Evolutionary conservation across 2,888 invertebrate genomes (phyloP).

Genomic region (Ecdyonurus torrentis): DNA sequence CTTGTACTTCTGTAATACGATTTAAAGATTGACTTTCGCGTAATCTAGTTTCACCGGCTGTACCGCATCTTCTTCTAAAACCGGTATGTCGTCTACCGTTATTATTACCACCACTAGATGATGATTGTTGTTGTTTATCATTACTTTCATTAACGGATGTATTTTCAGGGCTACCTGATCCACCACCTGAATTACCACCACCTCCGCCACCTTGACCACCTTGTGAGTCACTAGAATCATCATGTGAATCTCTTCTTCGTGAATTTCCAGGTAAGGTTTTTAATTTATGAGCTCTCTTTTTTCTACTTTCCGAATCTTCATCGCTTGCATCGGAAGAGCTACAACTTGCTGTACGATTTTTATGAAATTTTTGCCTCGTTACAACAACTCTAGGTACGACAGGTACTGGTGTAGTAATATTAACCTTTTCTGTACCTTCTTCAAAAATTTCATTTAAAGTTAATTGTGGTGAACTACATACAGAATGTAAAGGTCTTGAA

Average conservation of each 20-base stretch:
- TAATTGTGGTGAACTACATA: slow-evolving; percentile 32
- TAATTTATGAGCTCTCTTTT: slow-evolving; percentile 61
- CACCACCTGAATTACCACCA: slow-evolving; percentile 9
- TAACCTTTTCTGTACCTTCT: slow-evolving; percentile 26
- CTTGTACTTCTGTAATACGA: slow-evolving; percentile 72
- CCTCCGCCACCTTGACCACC: slow-evolving; percentile 21
- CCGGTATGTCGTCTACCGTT: slow-evolving; percentile 16
- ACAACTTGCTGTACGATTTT: slow-evolving; percentile 69
- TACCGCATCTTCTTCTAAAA: slow-evolving; percentile 13
- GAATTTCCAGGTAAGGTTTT: slow-evolving; percentile 17
- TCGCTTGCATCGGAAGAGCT: slow-evolving; percentile 91
- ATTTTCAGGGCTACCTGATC: not conserved
- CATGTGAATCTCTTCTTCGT: slow-evolving; percentile 58
- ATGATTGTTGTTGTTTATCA: not conserved
- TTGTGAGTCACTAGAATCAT: slow-evolving; percentile 65
- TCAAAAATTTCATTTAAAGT: slow-evolving; percentile 50
- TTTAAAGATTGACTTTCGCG: slow-evolving; percentile 73
- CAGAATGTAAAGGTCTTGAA: slow-evolving; percentile 26
- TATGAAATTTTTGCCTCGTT: slow-evolving; percentile 46
- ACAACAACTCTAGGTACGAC: not conserved
- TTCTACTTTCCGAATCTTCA: slow-evolving; percentile 64
- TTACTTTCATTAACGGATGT: not conserved
- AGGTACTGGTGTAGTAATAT: not conserved
- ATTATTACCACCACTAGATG: slow-evolving; percentile 19
- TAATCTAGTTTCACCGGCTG: slow-evolving; percentile 39